Conservation (phyloP, 2,797 vertebrate genomes). For the Mormyrus hasselquistii region DNA sequence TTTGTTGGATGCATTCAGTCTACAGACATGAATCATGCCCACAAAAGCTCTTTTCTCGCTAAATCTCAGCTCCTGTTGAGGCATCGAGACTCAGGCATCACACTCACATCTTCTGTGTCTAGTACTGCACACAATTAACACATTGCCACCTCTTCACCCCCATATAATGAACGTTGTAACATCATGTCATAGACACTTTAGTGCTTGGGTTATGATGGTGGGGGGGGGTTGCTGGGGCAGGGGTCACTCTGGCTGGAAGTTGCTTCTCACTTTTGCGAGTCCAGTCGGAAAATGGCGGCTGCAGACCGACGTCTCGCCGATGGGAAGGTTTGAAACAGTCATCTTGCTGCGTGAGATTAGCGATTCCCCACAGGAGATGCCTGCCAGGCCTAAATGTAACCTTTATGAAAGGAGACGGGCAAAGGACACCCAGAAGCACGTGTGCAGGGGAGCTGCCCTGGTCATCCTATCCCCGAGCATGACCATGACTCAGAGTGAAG, state of each 20-base stretch:
- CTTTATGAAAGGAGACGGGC: not conserved
- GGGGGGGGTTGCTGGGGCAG: too few species aligned
- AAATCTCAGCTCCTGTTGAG: not conserved
- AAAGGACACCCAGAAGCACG: not conserved
- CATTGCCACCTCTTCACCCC: not conserved
- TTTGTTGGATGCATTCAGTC: conserved; percentile 44
- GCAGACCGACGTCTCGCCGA: not conserved
- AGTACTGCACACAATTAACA: conserved; percentile 25
- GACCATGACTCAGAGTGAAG: conserved; percentile 31
- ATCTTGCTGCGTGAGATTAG: not conserved
- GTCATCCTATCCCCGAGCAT: not conserved
- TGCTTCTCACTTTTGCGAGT: not conserved
- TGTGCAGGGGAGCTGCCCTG: conserved; percentile 15
- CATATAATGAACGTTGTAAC: not conserved
- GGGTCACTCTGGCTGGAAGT: not conserved
- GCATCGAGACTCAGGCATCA: not conserved
- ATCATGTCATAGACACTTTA: not conserved
- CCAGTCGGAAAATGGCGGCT: not conserved
- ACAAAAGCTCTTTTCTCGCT: conserved; percentile 42
- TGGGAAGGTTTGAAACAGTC: not conserved
- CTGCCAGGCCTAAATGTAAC: not conserved
- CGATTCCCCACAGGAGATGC: not conserved
- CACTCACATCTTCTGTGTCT: not conserved
- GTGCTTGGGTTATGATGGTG: not conserved
- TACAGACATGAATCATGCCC: conserved; percentile 61